phyloP scores from a whole-genome alignment of 2,113 vertebrate species.

The Myodes glareolus region DNA sequence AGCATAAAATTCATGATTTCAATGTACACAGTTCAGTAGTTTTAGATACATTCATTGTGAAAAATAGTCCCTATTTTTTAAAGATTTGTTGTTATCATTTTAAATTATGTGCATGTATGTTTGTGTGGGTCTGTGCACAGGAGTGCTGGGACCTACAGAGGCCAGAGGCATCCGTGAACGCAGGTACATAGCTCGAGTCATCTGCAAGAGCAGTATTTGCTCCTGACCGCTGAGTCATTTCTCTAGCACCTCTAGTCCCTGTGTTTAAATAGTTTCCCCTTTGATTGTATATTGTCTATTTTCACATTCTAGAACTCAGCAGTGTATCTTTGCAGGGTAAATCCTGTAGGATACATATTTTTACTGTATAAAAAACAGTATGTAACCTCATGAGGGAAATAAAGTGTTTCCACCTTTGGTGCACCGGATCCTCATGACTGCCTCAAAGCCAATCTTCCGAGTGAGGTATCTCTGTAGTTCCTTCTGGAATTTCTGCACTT shows the following conservation, averaged over 20 bases:
- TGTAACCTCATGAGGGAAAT: background rate
- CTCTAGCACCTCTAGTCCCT: background rate
- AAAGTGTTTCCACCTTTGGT: constrained; percentile 91
- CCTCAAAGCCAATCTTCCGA: constrained; percentile 97
- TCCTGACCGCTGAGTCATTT: background rate
- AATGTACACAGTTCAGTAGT: background rate
- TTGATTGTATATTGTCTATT: background rate
- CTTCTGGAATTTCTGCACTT: constrained; percentile 94
- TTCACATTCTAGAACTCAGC: background rate
- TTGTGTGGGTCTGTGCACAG: background rate
- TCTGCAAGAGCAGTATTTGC: background rate
- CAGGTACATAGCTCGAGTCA: too few species aligned
- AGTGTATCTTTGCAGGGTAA: constrained; percentile 2
- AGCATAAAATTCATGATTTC: background rate
- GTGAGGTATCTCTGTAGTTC: constrained; percentile 96
- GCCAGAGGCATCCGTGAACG: background rate
- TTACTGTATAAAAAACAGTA: background rate
- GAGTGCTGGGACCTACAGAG: background rate
- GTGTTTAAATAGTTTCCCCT: background rate
- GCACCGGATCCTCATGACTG: constrained; percentile 98
- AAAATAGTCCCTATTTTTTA: background rate
- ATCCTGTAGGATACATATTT: background rate
- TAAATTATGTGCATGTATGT: background rate
- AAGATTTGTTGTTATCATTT: background rate
- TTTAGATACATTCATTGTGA: background rate